A percentile compares a stretch with the other conserved stretches of the same genome.
Evolutionary conservation across 2,888 invertebrate genomes (phyloP).

Genomic region (Carcina quercana): DNA sequence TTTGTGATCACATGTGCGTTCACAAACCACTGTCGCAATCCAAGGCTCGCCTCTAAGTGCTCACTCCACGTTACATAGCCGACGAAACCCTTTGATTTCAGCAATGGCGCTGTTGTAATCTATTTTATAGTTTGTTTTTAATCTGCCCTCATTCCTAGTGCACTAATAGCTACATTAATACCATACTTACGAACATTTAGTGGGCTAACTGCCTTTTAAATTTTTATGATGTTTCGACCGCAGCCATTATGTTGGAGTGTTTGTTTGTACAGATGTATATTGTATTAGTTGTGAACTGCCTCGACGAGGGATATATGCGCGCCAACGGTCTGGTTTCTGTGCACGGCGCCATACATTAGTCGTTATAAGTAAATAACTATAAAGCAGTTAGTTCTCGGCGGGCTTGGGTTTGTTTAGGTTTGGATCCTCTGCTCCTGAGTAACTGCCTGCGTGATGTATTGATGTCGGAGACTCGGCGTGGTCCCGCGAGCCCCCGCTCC

Average conservation of each 20-base stretch:
- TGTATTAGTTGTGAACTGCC: constrained; percentile 22
- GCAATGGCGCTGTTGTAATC: no score
- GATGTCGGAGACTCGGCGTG: no score
- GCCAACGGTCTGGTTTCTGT: constrained; percentile 45
- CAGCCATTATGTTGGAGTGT: constrained; percentile 27
- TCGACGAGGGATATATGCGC: constrained; percentile 41
- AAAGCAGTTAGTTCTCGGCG: constrained; percentile 33
- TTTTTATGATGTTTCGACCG: constrained; percentile 3
- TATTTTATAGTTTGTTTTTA: constrained; percentile 1
- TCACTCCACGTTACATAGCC: no score
- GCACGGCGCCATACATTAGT: constrained; percentile 57
- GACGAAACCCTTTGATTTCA: no score
- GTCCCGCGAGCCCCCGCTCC: no score
- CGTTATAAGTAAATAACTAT: constrained; percentile 47
- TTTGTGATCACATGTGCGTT: no score
- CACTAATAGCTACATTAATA: constrained; percentile 1
- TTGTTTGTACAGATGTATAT: constrained; percentile 41
- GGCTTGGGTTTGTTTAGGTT: constrained; percentile 51
- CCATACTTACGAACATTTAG: constrained; percentile 1
- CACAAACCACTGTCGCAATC: no score
- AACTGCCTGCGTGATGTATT: no score
- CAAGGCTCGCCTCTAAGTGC: no score
- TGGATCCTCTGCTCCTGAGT: constrained; percentile 33
- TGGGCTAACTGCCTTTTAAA: constrained; percentile 7
- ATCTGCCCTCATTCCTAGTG: constrained; percentile 4